Percentiles rank a stretch among this genome's conserved stretches.
Evolutionary conservation across 2,888 invertebrate species (phyloP).

Genomic region (Dynastes grantii): DNA sequence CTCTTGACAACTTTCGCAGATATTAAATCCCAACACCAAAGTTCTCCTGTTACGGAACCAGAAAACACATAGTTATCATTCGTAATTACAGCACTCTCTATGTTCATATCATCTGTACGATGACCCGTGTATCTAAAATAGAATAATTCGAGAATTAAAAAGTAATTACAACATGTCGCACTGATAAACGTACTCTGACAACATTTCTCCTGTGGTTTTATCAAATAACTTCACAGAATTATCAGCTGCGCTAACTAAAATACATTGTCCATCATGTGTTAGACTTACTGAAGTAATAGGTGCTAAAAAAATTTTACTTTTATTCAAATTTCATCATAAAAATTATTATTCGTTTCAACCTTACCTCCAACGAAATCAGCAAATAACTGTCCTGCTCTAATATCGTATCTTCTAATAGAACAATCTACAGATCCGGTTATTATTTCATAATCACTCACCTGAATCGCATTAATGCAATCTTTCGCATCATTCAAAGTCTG

Average conservation of each 20-base stretch:
- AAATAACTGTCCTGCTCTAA: constrained; percentile 87
- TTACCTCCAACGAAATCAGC: constrained; percentile 88
- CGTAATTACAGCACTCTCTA: constrained; percentile 89
- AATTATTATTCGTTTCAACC: constrained; percentile 18
- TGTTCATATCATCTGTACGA: constrained; percentile 84
- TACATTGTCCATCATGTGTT: constrained; percentile 94
- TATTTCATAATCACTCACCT: constrained; percentile 92
- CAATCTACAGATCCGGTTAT: constrained; percentile 93
- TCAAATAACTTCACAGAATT: constrained; percentile 89
- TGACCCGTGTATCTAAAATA: constrained; percentile 86
- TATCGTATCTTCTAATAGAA: constrained; percentile 90
- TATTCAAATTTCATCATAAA: constrained; percentile 18
- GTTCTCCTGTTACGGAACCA: constrained; percentile 90
- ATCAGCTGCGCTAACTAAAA: constrained; percentile 89
- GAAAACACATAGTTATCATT: constrained; percentile 91
- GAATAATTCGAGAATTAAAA: neutral
- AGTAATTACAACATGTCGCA: too few relatives aligned
- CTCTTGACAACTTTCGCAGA: constrained; percentile 77
- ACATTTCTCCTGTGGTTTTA: constrained; percentile 85
- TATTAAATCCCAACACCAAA: constrained; percentile 93
- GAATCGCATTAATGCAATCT: constrained; percentile 87
- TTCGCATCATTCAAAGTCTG: constrained; percentile 93
- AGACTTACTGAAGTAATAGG: constrained; percentile 88
- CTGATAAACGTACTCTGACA: constrained; percentile 75
- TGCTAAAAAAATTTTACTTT: constrained; percentile 68